Percentiles rank a stretch among this genome's conserved stretches.
phyloP scores from a whole-genome alignment of 2,797 vertebrate genomes.

The Nyctalus aviator region DNA sequence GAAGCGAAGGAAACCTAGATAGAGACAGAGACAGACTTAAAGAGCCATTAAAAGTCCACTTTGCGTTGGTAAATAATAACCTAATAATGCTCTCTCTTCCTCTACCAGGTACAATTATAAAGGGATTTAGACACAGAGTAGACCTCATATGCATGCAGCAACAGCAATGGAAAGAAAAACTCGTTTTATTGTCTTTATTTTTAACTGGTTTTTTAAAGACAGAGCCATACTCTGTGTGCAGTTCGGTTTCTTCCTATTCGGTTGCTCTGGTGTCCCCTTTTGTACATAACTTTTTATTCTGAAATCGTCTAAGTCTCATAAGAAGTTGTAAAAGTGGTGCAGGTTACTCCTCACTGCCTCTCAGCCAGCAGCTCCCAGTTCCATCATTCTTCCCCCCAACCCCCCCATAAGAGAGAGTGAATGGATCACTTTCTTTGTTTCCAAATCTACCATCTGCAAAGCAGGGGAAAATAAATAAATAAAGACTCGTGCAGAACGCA shows the following conservation, averaged over 20 bases:
- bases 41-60: conserved; percentile 26
- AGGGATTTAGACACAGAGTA: background rate
- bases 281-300: conserved; percentile 9
- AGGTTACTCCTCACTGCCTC: background rate
- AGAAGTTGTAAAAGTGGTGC: background rate
- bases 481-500: background rate
- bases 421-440: background rate
- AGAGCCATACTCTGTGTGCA: background rate
- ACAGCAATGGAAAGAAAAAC: background rate
- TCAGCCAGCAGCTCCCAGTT: background rate
- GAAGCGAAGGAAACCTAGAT: background rate
- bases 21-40: background rate
- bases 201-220: background rate
- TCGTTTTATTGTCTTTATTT: background rate
- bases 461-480: background rate
- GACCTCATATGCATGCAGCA: background rate
- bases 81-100: background rate
- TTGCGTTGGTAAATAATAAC: background rate
- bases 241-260: background rate
- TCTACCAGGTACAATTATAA: background rate
- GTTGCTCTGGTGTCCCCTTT: background rate
- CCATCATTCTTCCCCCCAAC: too few species aligned
- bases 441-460: conserved; percentile 11
- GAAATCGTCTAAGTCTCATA: background rate
- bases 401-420: background rate